Evolutionary conservation across 2,888 invertebrate species (phyloP).

Genomic region (Cordilura impudica): DNA sequence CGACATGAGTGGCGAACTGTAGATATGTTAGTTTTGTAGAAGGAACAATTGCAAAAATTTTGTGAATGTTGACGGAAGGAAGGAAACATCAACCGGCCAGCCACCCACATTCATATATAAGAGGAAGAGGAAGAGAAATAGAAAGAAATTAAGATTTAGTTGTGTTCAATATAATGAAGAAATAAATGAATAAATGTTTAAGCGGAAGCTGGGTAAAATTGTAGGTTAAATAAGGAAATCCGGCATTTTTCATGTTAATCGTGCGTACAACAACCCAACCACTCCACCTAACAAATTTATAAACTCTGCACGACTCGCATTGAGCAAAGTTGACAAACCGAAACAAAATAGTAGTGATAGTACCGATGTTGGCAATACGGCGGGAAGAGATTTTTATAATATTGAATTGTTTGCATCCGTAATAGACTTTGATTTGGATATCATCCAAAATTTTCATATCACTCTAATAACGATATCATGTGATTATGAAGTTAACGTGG

Average conservation of each 20-base stretch:
- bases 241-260: constrained; percentile 29
- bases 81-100: constrained; percentile 52
- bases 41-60: constrained; percentile 14
- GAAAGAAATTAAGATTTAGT: not conserved
- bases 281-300: not conserved
- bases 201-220: constrained; percentile 42
- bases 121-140: constrained; percentile 1
- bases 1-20: constrained; percentile 77
- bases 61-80: constrained; percentile 62
- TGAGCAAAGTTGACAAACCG: too few species aligned
- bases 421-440: too few species aligned
- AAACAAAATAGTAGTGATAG: too few species aligned
- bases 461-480: too few species aligned
- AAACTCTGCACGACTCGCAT: not conserved
- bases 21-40: constrained; percentile 48
- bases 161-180: not conserved
- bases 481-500: too few species aligned
- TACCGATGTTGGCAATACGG: too few species aligned
- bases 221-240: constrained; percentile 57
- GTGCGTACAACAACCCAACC: not conserved
- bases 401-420: too few species aligned
- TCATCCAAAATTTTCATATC: too few species aligned
- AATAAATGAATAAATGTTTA: constrained; percentile 24
- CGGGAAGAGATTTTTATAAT: too few species aligned
- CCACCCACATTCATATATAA: constrained; percentile 10